Percentiles rank a stretch among this genome's conserved stretches.
These are phyloP conservation scores for Antedon bifida DNA, from an alignment of 35 echinoderm and acorn worm genomes.

Conservation along the genomic window DNA sequence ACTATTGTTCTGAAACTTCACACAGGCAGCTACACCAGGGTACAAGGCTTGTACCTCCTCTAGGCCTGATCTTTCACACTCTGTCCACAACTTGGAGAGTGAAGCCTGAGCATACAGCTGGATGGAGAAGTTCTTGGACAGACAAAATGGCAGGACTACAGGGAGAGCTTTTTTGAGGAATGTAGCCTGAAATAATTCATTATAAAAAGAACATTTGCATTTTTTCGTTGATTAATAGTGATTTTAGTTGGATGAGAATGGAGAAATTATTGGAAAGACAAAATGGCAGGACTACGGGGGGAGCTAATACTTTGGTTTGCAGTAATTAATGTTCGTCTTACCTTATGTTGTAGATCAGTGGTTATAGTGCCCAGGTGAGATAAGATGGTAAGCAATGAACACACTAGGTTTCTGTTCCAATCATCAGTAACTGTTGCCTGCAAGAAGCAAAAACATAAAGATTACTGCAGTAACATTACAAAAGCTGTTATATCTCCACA, in stretches of 20 bases:
- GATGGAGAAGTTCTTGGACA: slow-evolving; percentile 50
- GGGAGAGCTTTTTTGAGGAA: slow-evolving; percentile 65
- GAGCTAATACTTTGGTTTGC: too few species aligned
- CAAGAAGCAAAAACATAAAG: too few species aligned
- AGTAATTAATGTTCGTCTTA: too few species aligned
- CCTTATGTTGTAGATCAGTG: neutral
- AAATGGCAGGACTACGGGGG: too few species aligned
- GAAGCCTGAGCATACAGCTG: slow-evolving; percentile 49
- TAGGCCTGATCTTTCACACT: slow-evolving; percentile 35
- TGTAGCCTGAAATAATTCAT: slow-evolving; percentile 21
- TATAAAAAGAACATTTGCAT: too few species aligned
- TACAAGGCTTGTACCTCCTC: slow-evolving; percentile 30
- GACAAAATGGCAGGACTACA: slow-evolving; percentile 39
- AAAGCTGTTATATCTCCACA: too few species aligned
- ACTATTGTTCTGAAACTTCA: slow-evolving; percentile 52
- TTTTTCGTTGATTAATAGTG: too few species aligned
- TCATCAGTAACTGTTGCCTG: neutral
- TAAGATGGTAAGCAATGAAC: neutral
- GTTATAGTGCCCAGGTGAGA: neutral
- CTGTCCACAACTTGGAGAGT: slow-evolving; percentile 62
- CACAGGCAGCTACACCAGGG: slow-evolving; percentile 53
- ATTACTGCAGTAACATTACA: too few species aligned
- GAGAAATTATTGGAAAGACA: too few species aligned
- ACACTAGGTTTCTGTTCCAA: neutral
- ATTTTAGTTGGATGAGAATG: too few species aligned